Conservation (phyloP, 2,888 invertebrate genomes). For the Papilio elwesi region DNA sequence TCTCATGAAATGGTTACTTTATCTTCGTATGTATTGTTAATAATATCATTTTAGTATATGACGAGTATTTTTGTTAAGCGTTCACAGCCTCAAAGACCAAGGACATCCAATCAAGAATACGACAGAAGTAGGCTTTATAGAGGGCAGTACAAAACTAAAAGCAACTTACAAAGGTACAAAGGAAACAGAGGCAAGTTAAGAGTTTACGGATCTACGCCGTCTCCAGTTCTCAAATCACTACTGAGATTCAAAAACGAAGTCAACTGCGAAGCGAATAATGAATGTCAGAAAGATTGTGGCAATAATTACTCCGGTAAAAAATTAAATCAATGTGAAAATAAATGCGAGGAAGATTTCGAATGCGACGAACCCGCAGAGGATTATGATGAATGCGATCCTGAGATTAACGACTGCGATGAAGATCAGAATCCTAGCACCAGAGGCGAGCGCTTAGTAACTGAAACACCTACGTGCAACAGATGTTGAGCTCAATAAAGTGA, state of each 20-base stretch:
- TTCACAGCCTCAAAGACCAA: constrained; percentile 5
- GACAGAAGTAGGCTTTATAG: neutral
- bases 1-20: neutral
- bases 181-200: constrained; percentile 16
- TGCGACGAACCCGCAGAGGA: constrained; percentile 19
- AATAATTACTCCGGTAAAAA: neutral
- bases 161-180: constrained; percentile 17
- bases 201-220: constrained; percentile 12
- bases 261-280: constrained; percentile 31
- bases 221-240: constrained; percentile 24
- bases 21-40: neutral
- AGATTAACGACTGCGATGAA: constrained; percentile 7
- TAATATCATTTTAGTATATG: neutral
- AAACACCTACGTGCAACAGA: constrained; percentile 15
- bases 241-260: constrained; percentile 31
- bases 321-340: constrained; percentile 5
- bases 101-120: neutral
- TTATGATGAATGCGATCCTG: constrained; percentile 10
- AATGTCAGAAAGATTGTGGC: constrained; percentile 28
- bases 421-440: constrained; percentile 31
- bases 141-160: neutral
- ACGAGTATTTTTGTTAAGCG: neutral
- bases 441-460: neutral
- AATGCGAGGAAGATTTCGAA: constrained; percentile 34
- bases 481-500: constrained; percentile 9